Conservation (phyloP, 2,113 vertebrate species). For the Okapia johnstoni region DNA sequence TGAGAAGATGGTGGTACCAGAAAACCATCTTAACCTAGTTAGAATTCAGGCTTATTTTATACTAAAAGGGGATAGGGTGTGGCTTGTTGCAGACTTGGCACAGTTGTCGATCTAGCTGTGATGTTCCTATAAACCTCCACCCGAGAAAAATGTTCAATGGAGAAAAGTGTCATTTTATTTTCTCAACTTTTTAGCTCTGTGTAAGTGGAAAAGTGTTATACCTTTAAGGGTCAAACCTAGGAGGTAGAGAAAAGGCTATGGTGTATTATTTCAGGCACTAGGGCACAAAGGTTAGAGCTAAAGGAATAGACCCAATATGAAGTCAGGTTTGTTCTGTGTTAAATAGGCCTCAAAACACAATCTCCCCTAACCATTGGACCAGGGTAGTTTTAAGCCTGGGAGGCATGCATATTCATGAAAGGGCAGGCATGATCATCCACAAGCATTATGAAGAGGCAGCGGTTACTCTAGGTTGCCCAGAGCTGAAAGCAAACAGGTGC, state of each 20-base stretch:
- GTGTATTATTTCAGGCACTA: not conserved
- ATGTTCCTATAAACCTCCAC: not conserved
- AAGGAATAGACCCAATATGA: not conserved
- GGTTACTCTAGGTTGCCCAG: not conserved
- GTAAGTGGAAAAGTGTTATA: not conserved
- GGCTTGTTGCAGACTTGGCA: not conserved
- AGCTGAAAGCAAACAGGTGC: not conserved
- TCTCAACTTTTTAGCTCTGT: not conserved
- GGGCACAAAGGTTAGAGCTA: not conserved
- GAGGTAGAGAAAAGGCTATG: not conserved
- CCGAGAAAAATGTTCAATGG: not conserved
- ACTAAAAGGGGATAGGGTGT: not conserved
- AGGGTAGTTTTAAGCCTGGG: not conserved
- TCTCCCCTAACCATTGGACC: not conserved
- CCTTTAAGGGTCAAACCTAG: not conserved
- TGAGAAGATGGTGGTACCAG: not conserved
- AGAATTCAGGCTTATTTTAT: not conserved
- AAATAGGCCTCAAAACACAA: not conserved
- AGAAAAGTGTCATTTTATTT: not conserved
- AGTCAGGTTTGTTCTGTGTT: not conserved
- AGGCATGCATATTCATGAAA: not conserved
- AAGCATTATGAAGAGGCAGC: not conserved
- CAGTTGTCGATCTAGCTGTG: not conserved
- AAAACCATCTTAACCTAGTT: not conserved
- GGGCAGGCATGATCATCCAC: not conserved